Base-by-base conservation (phyloP, 92 coral and sea anemone species). In the Heliopora coerulea region DNA sequence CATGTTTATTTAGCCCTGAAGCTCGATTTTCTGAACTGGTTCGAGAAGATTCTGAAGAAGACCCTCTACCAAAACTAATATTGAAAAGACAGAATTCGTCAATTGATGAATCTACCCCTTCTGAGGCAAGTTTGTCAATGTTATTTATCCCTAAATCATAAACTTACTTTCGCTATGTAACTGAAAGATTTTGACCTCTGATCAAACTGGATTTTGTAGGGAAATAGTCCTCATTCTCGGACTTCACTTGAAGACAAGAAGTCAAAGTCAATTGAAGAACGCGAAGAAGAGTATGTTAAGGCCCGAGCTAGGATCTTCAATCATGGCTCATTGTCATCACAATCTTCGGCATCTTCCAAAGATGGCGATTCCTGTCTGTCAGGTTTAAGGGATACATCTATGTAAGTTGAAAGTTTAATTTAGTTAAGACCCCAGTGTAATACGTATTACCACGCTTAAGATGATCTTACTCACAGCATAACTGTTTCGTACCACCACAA, bases 261-360 rank as follows among this genome's bases (percentile, higher is more conserved):
- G 49, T 90, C 96, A 17, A 93, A 93, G 78, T 93, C 98, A 32
- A 90, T 93, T 72, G 98, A 93, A 77, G 96, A 93, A 73, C 82
- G 98, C 42, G 98, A 90, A 42, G 93, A 93, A 56, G 96, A 93
- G 69, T 93, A 93, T 61, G 81, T 84, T 17, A 90, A 87, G 84
- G 96, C 89, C 26, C 80, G 96, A 59, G 88, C 88, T 59, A 90
- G 98, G 83, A 93, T 93, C 39, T 93, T 93, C 65, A 93, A 92
- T 75, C 96, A 93, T 54, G 91, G 87, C 66, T 91, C 97, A 31
- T 70, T 88, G 46, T 91, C 97, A 37, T 91, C 98, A 4, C 98
- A 93, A 79, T 93, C 98, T 5, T 93, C 98, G 2, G 95, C 91
- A 68, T 93, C 98, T 14, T 93, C 98, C 24, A 79, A 65, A 74